Evolutionary conservation across 2,113 vertebrate genomes (phyloP).

Genomic region (Nesogale talazaci): DNA sequence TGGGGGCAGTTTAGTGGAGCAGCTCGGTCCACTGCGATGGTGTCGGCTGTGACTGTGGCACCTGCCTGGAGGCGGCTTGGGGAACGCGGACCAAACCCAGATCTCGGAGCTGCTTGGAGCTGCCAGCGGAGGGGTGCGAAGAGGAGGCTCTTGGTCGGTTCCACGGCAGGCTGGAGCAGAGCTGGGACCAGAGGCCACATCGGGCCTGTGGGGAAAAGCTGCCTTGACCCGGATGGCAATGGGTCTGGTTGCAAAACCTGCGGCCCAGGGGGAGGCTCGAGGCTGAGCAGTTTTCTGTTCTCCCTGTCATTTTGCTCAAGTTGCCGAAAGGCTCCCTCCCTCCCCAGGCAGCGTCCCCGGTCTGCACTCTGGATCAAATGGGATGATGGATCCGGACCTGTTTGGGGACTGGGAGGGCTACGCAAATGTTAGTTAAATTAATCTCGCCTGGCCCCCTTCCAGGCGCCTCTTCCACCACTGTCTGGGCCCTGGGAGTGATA

Average conservation of each 20-base stretch:
- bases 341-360: accelerated
- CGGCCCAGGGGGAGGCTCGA: not conserved
- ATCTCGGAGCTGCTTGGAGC: not conserved
- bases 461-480: not conserved
- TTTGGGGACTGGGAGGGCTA: not conserved
- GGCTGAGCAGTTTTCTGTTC: not conserved
- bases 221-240: accelerated
- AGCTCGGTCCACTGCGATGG: accelerated
- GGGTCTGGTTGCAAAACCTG: not conserved
- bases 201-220: not conserved
- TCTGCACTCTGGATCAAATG: not conserved
- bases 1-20: not conserved
- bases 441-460: slow-evolving; percentile 16
- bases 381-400: accelerated
- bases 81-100: not conserved
- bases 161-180: not conserved
- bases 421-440: not conserved
- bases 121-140: not conserved
- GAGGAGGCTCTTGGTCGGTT: not conserved
- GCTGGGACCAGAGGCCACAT: not conserved
- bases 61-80: not conserved
- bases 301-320: not conserved
- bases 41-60: no score
- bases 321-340: accelerated
- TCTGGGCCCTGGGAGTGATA: not conserved